A percentile compares a stretch with the other conserved stretches of the same genome.
Evolutionary conservation across 30 jellyfish, hydroid and myxozoan species (phyloP).

Genomic region (Nemopilema nomurai): DNA sequence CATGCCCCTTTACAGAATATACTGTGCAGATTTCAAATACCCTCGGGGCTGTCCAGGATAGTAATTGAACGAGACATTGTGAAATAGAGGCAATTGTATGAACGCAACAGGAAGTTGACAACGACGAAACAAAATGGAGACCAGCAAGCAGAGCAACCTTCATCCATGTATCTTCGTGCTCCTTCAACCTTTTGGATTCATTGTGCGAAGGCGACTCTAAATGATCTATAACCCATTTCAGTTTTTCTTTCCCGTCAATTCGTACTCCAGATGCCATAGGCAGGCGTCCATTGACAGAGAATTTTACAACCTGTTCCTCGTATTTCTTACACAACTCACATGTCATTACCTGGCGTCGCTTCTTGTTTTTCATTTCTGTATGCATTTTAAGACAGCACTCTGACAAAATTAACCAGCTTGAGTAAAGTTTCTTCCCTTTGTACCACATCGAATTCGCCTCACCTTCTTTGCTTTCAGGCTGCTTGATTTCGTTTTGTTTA

Average conservation of each 20-base stretch:
- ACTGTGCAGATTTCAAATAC: too few species aligned
- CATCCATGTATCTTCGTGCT: conserved; percentile 40
- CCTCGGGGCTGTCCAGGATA: too few species aligned
- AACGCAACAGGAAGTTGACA: too few species aligned
- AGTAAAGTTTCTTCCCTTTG: not conserved
- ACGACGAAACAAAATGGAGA: too few species aligned
- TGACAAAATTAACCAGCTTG: not conserved
- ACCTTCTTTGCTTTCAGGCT: not conserved
- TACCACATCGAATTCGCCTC: not conserved
- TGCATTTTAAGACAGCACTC: not conserved
- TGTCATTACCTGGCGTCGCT: conserved; percentile 34
- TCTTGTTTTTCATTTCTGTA: conserved; percentile 1
- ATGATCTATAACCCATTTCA: conserved; percentile 42
- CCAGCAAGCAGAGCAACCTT: too few species aligned
- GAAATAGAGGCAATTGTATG: too few species aligned
- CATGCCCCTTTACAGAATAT: too few species aligned
- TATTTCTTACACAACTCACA: conserved; percentile 43
- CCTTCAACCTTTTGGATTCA: conserved; percentile 47
- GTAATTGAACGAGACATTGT: too few species aligned
- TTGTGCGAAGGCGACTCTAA: conserved; percentile 28
- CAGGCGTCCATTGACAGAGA: conserved; percentile 52
- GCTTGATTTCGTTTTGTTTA: not conserved
- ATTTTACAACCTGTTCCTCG: conserved; percentile 42
- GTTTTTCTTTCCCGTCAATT: conserved; percentile 56
- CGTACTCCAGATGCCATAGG: conserved; percentile 59